Base-by-base conservation (phyloP, 2,888 invertebrate genomes). In the Sicus ferrugineus region DNA sequence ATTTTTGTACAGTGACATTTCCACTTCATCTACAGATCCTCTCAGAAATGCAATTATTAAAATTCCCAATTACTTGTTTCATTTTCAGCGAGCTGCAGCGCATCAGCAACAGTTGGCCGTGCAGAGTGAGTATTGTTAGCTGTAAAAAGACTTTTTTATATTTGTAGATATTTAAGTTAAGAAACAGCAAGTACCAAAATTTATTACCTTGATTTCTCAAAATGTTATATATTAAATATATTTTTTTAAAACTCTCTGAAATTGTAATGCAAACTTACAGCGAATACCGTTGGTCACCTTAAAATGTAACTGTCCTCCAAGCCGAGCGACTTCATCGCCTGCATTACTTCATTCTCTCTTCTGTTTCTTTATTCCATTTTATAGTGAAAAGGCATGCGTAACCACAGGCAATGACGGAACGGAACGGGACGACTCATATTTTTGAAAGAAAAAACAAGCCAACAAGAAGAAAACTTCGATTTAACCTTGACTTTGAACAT, bases 31-130 rank as follows among this genome's bases (percentile, higher is more conserved):
- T n/a, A n/a, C n/a, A n/a, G n/a, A n/a, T n/a, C n/a, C n/a, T n/a
- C n/a, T n/a, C n/a, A n/a, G n/a, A n/a, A n/a, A n/a, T n/a, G n/a
- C 46, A 42, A 48, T 48, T 28, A 65, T 52, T 23, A 54, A 54
- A 54, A 52, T 58, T 31, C 28, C 63, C 42, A 52, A 69, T 66
- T 50, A 66, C 70, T 28, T 69, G 80, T 82, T 83, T 84, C 83
- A 77, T 79, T 90, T 90, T 73, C 89, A 92, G 92, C 90, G 90
- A 85, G 89, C 89, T 80, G 88, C 89, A 75, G 88, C 89, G 74
- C 90, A 91, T 82, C 91, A 90, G 77, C 89, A 90, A 77, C 88
- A 89, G 76, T 83, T 88, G 79, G 87, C 89, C 70, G 87, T 89
- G 75, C 85, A 85, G 82, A 86, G 85, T 85, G 72, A 85, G 85